A percentile compares a stretch with the other conserved stretches of the same genome.
Evolutionary conservation across 2,888 invertebrate genomes (phyloP).

Genomic region (Lysandra bellargus): DNA sequence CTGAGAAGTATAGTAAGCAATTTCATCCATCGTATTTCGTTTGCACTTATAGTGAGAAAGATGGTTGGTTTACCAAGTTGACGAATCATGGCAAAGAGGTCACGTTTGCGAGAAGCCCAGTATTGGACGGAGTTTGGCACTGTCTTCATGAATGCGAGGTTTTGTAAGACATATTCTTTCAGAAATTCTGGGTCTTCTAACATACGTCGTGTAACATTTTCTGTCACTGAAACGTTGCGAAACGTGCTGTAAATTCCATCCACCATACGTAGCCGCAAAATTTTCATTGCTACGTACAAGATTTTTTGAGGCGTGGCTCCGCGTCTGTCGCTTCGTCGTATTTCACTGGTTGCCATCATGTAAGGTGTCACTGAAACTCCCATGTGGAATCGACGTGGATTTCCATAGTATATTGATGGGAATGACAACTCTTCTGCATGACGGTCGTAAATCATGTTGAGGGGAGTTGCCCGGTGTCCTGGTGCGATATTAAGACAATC

Average conservation of each 20-base stretch:
- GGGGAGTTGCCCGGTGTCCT: constrained; percentile 47
- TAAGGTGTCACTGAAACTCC: constrained; percentile 50
- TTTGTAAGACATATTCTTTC: constrained; percentile 45
- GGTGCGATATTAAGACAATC: constrained; percentile 48
- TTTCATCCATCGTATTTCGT: constrained; percentile 55
- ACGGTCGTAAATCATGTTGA: constrained; percentile 52
- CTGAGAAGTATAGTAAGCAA: constrained; percentile 52
- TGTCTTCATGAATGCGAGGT: constrained; percentile 51
- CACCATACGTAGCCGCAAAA: constrained; percentile 47
- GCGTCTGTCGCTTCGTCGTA: constrained; percentile 54
- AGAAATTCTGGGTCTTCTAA: constrained; percentile 49
- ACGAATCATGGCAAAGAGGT: constrained; percentile 51
- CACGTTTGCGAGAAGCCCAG: constrained; percentile 52
- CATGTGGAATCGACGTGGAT: constrained; percentile 47
- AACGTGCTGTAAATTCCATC: constrained; percentile 46
- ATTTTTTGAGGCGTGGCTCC: constrained; percentile 54
- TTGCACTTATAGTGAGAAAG: constrained; percentile 53
- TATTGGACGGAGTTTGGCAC: constrained; percentile 58
- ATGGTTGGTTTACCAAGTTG: constrained; percentile 52
- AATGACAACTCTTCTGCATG: constrained; percentile 62
- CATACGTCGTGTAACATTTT: constrained; percentile 47
- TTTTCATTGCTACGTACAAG: constrained; percentile 60
- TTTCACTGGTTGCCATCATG: constrained; percentile 55
- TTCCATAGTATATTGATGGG: constrained; percentile 57
- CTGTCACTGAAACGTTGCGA: constrained; percentile 44